phyloP scores from a whole-genome alignment of 2,113 vertebrate species.

The Coptodon rendalli region DNA sequence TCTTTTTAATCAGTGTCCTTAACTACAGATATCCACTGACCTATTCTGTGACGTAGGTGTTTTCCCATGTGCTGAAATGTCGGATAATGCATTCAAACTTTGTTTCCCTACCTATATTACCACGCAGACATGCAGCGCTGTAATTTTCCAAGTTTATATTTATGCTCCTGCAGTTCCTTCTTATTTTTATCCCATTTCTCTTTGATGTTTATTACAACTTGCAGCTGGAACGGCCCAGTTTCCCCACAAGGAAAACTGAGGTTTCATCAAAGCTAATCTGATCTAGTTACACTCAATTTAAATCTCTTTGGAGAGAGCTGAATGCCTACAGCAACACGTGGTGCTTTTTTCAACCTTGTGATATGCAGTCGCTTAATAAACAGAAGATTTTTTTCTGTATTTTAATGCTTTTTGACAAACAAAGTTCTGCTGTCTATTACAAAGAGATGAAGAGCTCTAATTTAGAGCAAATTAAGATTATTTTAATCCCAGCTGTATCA shows the following conservation, averaged over 20 bases:
- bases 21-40: rapidly evolving
- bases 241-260: neutral
- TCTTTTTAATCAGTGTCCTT: neutral
- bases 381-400: neutral
- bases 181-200: neutral
- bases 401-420: neutral
- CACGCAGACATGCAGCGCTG: neutral
- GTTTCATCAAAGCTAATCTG: slow-evolving; percentile 31
- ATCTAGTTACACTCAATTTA: neutral
- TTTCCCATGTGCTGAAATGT: neutral
- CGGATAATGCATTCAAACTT: neutral
- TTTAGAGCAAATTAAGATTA: neutral
- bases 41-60: neutral
- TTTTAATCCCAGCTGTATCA: neutral
- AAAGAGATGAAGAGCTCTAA: neutral
- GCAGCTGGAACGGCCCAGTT: neutral
- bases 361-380: neutral
- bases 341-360: neutral
- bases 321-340: neutral
- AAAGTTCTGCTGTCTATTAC: neutral
- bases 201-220: slow-evolving; percentile 11
- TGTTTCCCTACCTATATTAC: neutral
- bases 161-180: neutral
- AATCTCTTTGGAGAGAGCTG: neutral
- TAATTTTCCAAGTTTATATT: neutral